Conservation (phyloP, 2,888 invertebrate genomes). For the Timema podura region DNA sequence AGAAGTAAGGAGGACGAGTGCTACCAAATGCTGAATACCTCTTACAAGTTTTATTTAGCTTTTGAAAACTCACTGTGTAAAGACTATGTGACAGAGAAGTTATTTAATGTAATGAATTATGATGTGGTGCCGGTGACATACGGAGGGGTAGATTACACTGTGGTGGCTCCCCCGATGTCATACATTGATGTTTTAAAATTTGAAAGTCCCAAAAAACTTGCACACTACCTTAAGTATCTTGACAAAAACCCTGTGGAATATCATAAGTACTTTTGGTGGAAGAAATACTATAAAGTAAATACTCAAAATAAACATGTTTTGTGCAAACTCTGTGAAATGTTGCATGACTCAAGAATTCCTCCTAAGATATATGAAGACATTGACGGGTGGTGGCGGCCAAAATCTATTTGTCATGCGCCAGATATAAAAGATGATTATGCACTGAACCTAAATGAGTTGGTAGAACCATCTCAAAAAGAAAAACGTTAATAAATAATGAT, state of each 20-base stretch:
- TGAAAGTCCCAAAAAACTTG: conserved; percentile 25
- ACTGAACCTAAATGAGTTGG: too few relatives aligned
- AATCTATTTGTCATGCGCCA: too few relatives aligned
- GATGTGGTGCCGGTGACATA: conserved; percentile 32
- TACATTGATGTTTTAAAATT: conserved; percentile 31
- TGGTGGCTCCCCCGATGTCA: conserved; percentile 31
- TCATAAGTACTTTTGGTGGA: conserved; percentile 33
- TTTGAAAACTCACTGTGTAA: conserved; percentile 34
- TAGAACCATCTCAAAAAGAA: too few relatives aligned
- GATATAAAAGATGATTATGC: too few relatives aligned
- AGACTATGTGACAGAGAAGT: conserved; percentile 34
- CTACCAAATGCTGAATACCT: conserved; percentile 47
- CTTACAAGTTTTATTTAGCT: conserved; percentile 33
- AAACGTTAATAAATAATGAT: too few relatives aligned
- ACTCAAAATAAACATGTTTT: not conserved
- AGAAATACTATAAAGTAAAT: conserved; percentile 24
- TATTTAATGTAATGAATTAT: conserved; percentile 27
- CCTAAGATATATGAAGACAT: conserved; percentile 17
- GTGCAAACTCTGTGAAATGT: conserved; percentile 29
- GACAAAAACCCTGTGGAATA: conserved; percentile 27
- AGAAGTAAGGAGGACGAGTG: conserved; percentile 43
- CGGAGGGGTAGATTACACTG: conserved; percentile 30
- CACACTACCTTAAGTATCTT: conserved; percentile 28
- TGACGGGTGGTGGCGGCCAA: not conserved
- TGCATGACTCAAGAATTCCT: conserved; percentile 25